A percentile compares a stretch with the other conserved stretches of the same genome.
phyloP scores from a whole-genome alignment of 1,140 invertebrate species.

The Drosophila oshimai region DNA sequence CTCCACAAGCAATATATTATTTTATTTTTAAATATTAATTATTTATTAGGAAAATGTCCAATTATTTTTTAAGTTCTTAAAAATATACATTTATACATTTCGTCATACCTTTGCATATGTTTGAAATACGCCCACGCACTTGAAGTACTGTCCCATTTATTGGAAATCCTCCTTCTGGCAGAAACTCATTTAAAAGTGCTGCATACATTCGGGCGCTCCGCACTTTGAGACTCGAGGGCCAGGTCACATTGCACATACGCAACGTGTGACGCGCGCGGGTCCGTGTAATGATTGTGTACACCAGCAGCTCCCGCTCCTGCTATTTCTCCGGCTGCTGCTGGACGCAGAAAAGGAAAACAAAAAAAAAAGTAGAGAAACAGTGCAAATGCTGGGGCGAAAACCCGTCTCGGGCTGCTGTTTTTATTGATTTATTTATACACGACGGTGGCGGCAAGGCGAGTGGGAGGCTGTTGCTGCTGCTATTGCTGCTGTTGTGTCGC shows the following conservation, averaged over 20 bases:
- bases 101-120: background rate
- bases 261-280: constrained; percentile 44
- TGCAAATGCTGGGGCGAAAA: constrained; percentile 38
- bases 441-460: constrained; percentile 27
- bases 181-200: constrained; percentile 67
- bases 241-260: constrained; percentile 42
- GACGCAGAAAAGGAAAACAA: constrained; percentile 1
- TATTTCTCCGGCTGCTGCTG: constrained; percentile 21
- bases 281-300: constrained; percentile 48
- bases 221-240: constrained; percentile 36
- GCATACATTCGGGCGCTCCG: constrained; percentile 63
- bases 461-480: constrained; percentile 59
- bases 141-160: constrained; percentile 65
- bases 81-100: no score
- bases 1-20: no score
- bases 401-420: constrained; percentile 60
- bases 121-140: constrained; percentile 10
- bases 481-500: constrained; percentile 35
- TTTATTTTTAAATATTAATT: no score
- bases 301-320: constrained; percentile 25
- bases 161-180: constrained; percentile 33
- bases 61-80: no score
- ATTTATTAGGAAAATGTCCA: no score
- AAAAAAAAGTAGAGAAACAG: constrained; percentile 34
- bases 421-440: constrained; percentile 77